Evolutionary conservation across 2,113 vertebrate genomes (phyloP).

Genomic region (Syrrhaptes paradoxus): DNA sequence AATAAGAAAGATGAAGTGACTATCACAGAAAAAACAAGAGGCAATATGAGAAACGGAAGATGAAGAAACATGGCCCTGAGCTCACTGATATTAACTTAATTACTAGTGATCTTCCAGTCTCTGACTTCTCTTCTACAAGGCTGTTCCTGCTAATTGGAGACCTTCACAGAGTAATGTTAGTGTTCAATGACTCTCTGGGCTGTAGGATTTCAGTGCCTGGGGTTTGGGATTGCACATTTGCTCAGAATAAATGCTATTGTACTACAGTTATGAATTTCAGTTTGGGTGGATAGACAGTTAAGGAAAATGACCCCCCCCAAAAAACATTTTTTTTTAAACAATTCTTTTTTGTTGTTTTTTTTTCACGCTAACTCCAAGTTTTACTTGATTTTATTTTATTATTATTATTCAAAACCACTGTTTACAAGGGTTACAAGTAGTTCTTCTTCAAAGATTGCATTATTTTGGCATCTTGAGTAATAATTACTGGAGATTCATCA

Average conservation of each 20-base stretch:
- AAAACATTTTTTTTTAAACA: background rate
- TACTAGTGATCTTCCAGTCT: conserved; percentile 9
- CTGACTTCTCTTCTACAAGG: background rate
- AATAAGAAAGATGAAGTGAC: background rate
- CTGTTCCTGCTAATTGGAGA: background rate
- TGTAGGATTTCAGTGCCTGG: background rate
- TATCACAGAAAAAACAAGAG: background rate
- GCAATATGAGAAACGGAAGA: background rate
- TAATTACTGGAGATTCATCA: background rate
- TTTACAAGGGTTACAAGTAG: background rate
- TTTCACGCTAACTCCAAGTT: background rate
- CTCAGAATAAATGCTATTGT: background rate
- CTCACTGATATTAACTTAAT: conserved; percentile 42
- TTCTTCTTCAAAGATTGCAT: background rate
- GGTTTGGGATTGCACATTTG: background rate
- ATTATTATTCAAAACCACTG: background rate
- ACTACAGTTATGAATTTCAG: background rate
- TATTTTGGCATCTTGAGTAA: background rate
- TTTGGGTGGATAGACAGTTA: background rate
- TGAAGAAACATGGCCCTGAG: conserved; percentile 15
- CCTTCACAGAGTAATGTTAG: background rate
- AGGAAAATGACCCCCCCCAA: background rate
- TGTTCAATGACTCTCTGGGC: background rate
- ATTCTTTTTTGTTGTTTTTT: background rate
- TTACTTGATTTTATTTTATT: background rate